phyloP scores from a whole-genome alignment of 2,888 invertebrate genomes.

The Aporophyla nigra region DNA sequence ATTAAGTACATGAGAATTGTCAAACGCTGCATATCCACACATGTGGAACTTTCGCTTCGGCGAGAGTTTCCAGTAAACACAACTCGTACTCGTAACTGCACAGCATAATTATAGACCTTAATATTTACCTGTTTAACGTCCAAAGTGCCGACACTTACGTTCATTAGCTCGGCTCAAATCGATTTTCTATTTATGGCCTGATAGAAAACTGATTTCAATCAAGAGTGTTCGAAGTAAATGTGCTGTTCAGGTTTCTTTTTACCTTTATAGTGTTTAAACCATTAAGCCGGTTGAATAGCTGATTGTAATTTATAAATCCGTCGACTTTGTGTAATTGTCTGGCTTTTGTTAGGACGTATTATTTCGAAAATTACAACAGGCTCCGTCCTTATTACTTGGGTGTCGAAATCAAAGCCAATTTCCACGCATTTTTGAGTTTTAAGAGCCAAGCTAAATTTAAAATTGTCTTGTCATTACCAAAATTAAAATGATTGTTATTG shows the following conservation, averaged over 20 bases:
- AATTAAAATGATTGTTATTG: slow-evolving; percentile 30
- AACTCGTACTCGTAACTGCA: slow-evolving; percentile 70
- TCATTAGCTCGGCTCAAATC: slow-evolving; percentile 71
- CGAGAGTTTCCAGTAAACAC: slow-evolving; percentile 79
- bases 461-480: not conserved
- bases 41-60: slow-evolving; percentile 85
- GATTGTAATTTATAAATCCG: slow-evolving; percentile 39
- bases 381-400: not conserved
- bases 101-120: slow-evolving; percentile 69
- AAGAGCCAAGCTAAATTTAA: not conserved
- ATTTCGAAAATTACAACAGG: slow-evolving; percentile 26
- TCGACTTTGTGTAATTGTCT: slow-evolving; percentile 35
- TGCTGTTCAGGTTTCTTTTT: slow-evolving; percentile 64
- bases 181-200: slow-evolving; percentile 70
- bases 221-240: slow-evolving; percentile 64
- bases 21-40: slow-evolving; percentile 68
- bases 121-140: slow-evolving; percentile 76
- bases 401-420: slow-evolving; percentile 5
- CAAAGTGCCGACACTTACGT: slow-evolving; percentile 66
- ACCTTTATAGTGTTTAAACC: slow-evolving; percentile 55
- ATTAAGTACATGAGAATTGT: slow-evolving; percentile 62
- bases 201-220: slow-evolving; percentile 68
- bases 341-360: slow-evolving; percentile 1
- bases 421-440: not conserved
- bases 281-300: slow-evolving; percentile 49